A percentile compares a stretch with the other conserved stretches of the same genome.
phyloP scores from a whole-genome alignment of 1,140 invertebrate species.

The Nomia melanderi region DNA sequence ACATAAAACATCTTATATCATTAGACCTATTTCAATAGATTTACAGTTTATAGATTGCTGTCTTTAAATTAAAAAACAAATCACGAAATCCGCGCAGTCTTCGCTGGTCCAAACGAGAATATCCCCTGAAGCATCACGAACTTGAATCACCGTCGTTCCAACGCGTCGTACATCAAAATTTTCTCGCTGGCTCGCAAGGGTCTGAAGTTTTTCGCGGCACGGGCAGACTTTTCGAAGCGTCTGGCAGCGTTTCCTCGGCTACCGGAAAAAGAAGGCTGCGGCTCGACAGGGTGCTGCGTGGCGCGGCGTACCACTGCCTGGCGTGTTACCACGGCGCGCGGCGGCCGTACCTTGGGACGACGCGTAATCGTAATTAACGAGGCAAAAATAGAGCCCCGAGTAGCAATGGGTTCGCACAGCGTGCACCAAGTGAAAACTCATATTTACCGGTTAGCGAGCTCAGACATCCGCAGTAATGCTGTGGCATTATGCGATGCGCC shows the following conservation, averaged over 20 bases:
- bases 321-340: neutral
- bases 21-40: too few species aligned
- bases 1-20: too few species aligned
- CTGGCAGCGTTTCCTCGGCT: neutral
- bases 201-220: neutral
- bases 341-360: slow-evolving; percentile 51
- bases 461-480: slow-evolving; percentile 66
- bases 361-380: slow-evolving; percentile 68
- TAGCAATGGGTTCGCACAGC: slow-evolving; percentile 2
- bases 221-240: neutral
- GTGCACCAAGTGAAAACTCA: slow-evolving; percentile 66
- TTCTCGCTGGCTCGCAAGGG: neutral
- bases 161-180: neutral
- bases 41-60: too few species aligned
- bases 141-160: neutral
- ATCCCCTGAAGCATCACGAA: too few species aligned
- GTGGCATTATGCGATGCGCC: slow-evolving; percentile 60
- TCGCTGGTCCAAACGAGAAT: too few species aligned
- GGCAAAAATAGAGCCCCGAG: slow-evolving; percentile 58
- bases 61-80: too few species aligned
- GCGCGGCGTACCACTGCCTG: slow-evolving; percentile 7
- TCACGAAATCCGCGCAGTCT: too few species aligned
- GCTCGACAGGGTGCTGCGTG: neutral
- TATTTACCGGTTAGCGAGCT: slow-evolving; percentile 69
- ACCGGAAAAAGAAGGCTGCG: slow-evolving; percentile 10